Conservation (phyloP, 2,113 vertebrate species). For the Oostethus manadensis region DNA sequence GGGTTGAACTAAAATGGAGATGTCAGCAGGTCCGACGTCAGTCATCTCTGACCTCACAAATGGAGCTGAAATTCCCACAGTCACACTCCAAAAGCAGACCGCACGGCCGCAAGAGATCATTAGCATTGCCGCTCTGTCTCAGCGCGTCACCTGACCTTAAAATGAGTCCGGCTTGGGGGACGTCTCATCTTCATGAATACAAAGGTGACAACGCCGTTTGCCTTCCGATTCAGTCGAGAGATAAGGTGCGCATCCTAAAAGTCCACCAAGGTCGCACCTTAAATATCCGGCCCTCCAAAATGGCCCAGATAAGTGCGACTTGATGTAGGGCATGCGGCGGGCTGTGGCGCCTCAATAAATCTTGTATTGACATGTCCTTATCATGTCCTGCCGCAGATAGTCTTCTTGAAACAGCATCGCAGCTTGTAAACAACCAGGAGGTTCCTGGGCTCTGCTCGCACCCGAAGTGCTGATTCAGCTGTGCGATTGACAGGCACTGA, state of each 20-base stretch:
- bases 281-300: conserved; percentile 14
- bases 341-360: conserved; percentile 36
- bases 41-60: too few relatives aligned
- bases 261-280: conserved; percentile 49
- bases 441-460: conserved; percentile 8
- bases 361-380: conserved; percentile 45
- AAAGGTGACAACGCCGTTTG: conserved; percentile 27
- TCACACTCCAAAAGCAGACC: conserved; percentile 1
- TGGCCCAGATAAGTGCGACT: conserved; percentile 29
- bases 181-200: conserved; percentile 26
- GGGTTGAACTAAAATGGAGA: too few relatives aligned
- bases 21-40: too few relatives aligned
- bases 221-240: conserved; percentile 37
- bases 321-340: conserved; percentile 42
- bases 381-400: conserved; percentile 8
- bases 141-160: conserved; percentile 21
- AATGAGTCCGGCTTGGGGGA: conserved; percentile 18
- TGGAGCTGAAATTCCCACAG: too few relatives aligned
- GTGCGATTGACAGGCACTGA: conserved; percentile 59
- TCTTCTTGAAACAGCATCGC: conserved; percentile 8
- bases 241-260: conserved; percentile 49
- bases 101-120: conserved; percentile 18
- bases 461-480: conserved; percentile 55
- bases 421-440: conserved; percentile 24
- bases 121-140: conserved; percentile 44